Percentiles rank a stretch among this genome's conserved stretches.
Conservation (phyloP, 2,888 invertebrate genomes). For the Ophonus ardosiacus region DNA sequence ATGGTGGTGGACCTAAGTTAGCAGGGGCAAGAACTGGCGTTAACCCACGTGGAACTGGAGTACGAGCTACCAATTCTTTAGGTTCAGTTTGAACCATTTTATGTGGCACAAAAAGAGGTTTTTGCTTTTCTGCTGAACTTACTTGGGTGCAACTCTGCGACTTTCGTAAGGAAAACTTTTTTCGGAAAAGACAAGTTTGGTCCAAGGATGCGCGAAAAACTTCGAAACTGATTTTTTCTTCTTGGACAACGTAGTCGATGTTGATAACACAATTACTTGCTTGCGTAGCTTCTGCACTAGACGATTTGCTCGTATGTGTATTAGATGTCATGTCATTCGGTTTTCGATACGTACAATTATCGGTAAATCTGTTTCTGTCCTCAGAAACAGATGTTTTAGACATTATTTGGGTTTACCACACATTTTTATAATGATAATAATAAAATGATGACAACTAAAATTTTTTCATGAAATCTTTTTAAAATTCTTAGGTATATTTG, state of each 20-base stretch:
- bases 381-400: conserved; percentile 17
- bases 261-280: conserved; percentile 54
- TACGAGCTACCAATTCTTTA: neutral
- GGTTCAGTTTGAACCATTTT: conserved; percentile 29
- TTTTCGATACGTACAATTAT: neutral
- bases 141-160: conserved; percentile 8
- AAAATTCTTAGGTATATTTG: neutral
- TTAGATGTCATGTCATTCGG: conserved; percentile 23
- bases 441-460: conserved; percentile 32
- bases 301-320: neutral
- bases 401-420: neutral
- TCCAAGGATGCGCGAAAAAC: conserved; percentile 30
- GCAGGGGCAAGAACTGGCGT: neutral
- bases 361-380: conserved; percentile 3
- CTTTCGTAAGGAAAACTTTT: conserved; percentile 9
- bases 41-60: neutral
- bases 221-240: conserved; percentile 58
- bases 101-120: neutral
- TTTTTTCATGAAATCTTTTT: conserved; percentile 30
- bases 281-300: neutral
- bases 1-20: conserved; percentile 25
- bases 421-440: neutral
- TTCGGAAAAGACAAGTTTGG: neutral
- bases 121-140: neutral
- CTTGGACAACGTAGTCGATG: conserved; percentile 52